Evolutionary conservation across 1,140 invertebrate species (phyloP).

Genomic region (Zaprionus capensis): DNA sequence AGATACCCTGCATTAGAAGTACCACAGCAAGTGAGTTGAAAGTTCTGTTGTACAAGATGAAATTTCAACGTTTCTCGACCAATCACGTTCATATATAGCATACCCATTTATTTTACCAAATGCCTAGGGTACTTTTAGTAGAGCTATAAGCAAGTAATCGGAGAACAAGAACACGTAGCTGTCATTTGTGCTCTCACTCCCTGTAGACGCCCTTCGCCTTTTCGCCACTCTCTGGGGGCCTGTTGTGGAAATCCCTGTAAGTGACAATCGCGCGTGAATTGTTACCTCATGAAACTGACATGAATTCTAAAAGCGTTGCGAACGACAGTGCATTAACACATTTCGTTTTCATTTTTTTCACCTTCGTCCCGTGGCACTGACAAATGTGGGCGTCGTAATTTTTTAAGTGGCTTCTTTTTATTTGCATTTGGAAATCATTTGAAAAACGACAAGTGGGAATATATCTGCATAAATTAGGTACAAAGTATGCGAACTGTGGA

Average conservation of each 20-base stretch:
- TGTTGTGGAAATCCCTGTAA: slow-evolving; percentile 59
- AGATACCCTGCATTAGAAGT: not conserved
- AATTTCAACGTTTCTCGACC: no score
- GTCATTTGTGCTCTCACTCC: slow-evolving; percentile 56
- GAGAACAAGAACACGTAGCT: slow-evolving; percentile 57
- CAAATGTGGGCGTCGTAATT: slow-evolving; percentile 63
- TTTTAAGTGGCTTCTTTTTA: slow-evolving; percentile 78
- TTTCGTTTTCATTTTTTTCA: slow-evolving; percentile 45
- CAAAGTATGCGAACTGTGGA: not conserved
- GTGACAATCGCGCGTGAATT: slow-evolving; percentile 68
- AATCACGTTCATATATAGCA: no score
- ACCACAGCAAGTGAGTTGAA: no score
- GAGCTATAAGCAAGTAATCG: slow-evolving; percentile 6
- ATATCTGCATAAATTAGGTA: slow-evolving; percentile 60
- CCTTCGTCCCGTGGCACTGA: slow-evolving; percentile 33
- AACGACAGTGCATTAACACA: slow-evolving; percentile 68
- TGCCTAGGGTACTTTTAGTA: not conserved
- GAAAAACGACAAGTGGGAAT: slow-evolving; percentile 56
- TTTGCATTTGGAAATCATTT: slow-evolving; percentile 72
- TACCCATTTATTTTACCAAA: not conserved
- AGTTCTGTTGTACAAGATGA: no score
- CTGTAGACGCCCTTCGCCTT: not conserved
- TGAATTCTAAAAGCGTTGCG: slow-evolving; percentile 74
- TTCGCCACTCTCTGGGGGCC: slow-evolving; percentile 32
- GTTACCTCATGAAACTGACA: slow-evolving; percentile 76